Evolutionary conservation across 2,888 invertebrate species (phyloP), one percentile per base, ranked within the genome.

Genomic region (Cataglyphis altisquamis): DNA sequence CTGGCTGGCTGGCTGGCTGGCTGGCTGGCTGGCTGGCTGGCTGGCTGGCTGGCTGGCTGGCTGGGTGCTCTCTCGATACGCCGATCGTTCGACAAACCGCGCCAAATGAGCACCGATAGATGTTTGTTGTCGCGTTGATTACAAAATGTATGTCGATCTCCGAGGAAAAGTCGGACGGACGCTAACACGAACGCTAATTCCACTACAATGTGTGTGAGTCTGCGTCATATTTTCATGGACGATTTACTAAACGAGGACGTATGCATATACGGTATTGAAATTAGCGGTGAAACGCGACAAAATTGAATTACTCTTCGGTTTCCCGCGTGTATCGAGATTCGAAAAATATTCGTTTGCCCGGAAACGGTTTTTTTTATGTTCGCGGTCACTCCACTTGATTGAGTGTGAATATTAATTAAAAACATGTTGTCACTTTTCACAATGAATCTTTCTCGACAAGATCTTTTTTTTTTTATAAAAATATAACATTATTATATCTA

Each of bases 31-130:
- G 88, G 78, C 87, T 82, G 87, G 83, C 89, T 86, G 88, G 78
- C 87, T 86, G 84, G 83, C 89, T 86, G 88, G 78, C 87, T 86
- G 84, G 83, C 89, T 86, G 88, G 78, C 87, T 86, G 88, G 78
- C 87, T 82, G 87, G 83, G 82, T 85, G 82, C 45, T 68, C 57
- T 70, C 82, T 64, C 86, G 85, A 78, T 80, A 80, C 84, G 86
- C 67, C 85, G 87, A 87, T 74, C 83, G 81, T 85, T 83, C 82
- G 81, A 83, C 83, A 72, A 73, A 84, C 88, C 77, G 83, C 84
- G 78, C 84, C 73, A 83, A 87, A 87, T 78, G 77, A 87, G 86
- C 88, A 89, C 86, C 89, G 89, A 80, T 86, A 86, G 82, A 84
- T 82, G 82, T 86, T 67, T 39, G 57, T 25, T 78, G 67, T 41